Conservation (phyloP, 2,113 vertebrate genomes). For the Glareola pratincola region DNA sequence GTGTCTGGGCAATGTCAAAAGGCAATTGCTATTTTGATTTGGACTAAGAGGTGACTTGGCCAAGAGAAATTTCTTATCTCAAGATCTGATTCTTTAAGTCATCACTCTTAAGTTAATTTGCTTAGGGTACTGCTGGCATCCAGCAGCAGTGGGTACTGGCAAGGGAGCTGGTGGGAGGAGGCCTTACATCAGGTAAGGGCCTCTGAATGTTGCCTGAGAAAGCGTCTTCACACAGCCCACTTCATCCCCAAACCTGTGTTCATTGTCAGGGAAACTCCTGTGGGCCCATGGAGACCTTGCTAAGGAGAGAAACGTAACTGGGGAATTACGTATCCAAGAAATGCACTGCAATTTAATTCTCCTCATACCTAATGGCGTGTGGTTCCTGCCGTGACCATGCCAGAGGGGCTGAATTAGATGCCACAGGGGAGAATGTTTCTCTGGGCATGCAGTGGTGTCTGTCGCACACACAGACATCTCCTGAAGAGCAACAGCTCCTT, state of each 20-base stretch:
- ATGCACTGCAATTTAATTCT: background rate
- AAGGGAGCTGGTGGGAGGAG: background rate
- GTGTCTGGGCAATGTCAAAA: background rate
- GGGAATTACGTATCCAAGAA: background rate
- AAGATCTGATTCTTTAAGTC: background rate
- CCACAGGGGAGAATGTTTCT: background rate
- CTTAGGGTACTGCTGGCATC: background rate
- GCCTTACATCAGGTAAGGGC: background rate
- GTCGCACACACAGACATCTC: background rate
- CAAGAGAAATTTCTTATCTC: background rate
- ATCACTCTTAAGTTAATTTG: background rate
- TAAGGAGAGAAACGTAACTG: background rate
- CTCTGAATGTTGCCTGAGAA: background rate
- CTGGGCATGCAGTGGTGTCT: background rate
- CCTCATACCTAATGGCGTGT: rapidly evolving
- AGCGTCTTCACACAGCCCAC: background rate
- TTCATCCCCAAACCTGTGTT: background rate
- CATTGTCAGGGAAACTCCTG: background rate
- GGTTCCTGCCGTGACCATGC: background rate
- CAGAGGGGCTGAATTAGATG: too few relatives aligned
- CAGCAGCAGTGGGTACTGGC: background rate
- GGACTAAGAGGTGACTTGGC: background rate
- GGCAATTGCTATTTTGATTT: background rate
- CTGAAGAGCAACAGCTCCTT: background rate
- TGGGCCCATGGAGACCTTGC: background rate